These are phyloP conservation scores for Pterophyllum scalare DNA, from an alignment of 2,113 vertebrate genomes.

Conservation along the genomic window DNA sequence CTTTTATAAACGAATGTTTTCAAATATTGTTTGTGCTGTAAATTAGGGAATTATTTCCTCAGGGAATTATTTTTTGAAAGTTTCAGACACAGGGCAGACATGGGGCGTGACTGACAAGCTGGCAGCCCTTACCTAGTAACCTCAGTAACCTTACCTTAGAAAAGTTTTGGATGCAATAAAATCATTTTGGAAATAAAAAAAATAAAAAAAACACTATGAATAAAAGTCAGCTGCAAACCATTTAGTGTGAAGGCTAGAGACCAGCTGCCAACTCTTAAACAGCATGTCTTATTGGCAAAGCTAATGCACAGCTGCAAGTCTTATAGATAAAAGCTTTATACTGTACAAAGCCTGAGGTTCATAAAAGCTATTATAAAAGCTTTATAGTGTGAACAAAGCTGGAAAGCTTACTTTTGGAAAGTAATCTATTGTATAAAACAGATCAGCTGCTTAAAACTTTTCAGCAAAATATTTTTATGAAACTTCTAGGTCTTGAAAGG, in stretches of 20 bases:
- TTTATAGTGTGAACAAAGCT: slow-evolving; percentile 61
- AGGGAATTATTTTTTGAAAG: neutral
- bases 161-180: slow-evolving; percentile 47
- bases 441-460: slow-evolving; percentile 40
- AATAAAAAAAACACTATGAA: slow-evolving; percentile 42
- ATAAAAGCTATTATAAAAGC: slow-evolving; percentile 55
- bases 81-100: neutral
- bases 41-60: too few species aligned
- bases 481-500: slow-evolving; percentile 3
- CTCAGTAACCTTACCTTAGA: slow-evolving; percentile 37
- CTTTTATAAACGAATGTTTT: neutral
- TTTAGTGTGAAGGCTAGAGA: slow-evolving; percentile 60
- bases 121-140: neutral
- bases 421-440: slow-evolving; percentile 63
- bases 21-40: neutral
- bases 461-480: slow-evolving; percentile 28
- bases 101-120: slow-evolving; percentile 8
- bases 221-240: slow-evolving; percentile 71
- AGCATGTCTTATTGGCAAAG: slow-evolving; percentile 71
- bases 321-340: slow-evolving; percentile 68
- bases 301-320: slow-evolving; percentile 63
- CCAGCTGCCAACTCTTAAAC: slow-evolving; percentile 70
- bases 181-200: slow-evolving; percentile 56
- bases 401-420: slow-evolving; percentile 46
- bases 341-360: slow-evolving; percentile 56